phyloP scores from a whole-genome alignment of 2,113 vertebrate species.

The Pygoscelis antarcticus region DNA sequence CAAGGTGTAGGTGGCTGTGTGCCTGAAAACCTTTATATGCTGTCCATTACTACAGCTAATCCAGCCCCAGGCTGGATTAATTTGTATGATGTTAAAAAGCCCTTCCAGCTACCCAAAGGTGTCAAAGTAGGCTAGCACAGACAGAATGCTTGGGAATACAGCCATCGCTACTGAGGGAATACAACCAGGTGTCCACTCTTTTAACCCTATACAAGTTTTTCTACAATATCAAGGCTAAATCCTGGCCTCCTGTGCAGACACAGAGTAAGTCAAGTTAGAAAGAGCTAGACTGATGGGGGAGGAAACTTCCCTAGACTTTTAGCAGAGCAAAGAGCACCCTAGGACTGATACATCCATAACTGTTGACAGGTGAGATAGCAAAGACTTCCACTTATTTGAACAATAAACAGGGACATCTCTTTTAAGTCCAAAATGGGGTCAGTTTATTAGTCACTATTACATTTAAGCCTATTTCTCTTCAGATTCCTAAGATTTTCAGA shows the following conservation, averaged over 20 bases:
- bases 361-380: neutral
- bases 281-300: neutral
- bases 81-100: slow-evolving; percentile 58
- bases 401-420: neutral
- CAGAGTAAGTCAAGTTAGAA: neutral
- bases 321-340: neutral
- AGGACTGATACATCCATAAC: neutral
- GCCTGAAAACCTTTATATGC: slow-evolving; percentile 58
- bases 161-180: neutral
- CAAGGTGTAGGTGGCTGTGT: slow-evolving; percentile 49
- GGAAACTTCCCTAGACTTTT: neutral
- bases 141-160: slow-evolving; percentile 18
- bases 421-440: neutral
- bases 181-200: neutral
- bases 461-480: neutral
- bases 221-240: neutral
- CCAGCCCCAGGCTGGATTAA: slow-evolving; percentile 67
- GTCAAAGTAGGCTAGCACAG: slow-evolving; percentile 20
- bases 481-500: neutral
- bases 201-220: neutral
- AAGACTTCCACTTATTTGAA: neutral
- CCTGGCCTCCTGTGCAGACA: neutral
- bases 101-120: slow-evolving; percentile 55
- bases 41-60: slow-evolving; percentile 61
- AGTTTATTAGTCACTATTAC: neutral